Evolutionary conservation across 2,797 vertebrate species (phyloP).

Genomic region (Galagoides demidoff): DNA sequence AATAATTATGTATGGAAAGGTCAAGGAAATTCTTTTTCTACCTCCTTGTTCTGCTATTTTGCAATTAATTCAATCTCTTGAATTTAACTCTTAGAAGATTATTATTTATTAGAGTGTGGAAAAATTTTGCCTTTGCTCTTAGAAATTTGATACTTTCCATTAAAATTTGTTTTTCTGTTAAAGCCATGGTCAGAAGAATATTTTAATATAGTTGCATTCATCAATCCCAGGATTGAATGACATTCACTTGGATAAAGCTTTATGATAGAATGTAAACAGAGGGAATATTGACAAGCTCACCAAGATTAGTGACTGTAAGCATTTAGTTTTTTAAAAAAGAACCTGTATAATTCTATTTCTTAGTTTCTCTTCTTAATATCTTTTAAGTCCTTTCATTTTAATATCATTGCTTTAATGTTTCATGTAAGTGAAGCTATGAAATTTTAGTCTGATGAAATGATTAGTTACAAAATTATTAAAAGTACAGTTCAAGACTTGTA

Average conservation of each 20-base stretch:
- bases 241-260: background rate
- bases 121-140: background rate
- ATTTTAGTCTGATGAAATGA: conserved; percentile 18
- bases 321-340: background rate
- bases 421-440: background rate
- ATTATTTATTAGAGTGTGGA: background rate
- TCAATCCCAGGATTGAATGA: background rate
- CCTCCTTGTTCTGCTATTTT: background rate
- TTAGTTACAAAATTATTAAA: background rate
- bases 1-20: background rate
- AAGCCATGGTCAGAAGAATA: background rate
- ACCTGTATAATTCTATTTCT: background rate
- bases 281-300: background rate
- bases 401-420: background rate
- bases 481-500: background rate
- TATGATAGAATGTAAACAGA: background rate
- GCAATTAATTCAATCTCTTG: background rate
- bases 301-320: background rate
- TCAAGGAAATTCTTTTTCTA: background rate
- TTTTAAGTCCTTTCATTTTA: background rate
- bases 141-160: background rate
- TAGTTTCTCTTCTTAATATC: background rate
- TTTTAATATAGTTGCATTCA: conserved; percentile 35
- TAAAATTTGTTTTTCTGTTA: conserved; percentile 39
- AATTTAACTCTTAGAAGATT: background rate